A percentile compares a stretch with the other conserved stretches of the same genome.
These are phyloP conservation scores for Rhingia rostrata DNA, from an alignment of 2,888 invertebrate species.

Conservation along the genomic window DNA sequence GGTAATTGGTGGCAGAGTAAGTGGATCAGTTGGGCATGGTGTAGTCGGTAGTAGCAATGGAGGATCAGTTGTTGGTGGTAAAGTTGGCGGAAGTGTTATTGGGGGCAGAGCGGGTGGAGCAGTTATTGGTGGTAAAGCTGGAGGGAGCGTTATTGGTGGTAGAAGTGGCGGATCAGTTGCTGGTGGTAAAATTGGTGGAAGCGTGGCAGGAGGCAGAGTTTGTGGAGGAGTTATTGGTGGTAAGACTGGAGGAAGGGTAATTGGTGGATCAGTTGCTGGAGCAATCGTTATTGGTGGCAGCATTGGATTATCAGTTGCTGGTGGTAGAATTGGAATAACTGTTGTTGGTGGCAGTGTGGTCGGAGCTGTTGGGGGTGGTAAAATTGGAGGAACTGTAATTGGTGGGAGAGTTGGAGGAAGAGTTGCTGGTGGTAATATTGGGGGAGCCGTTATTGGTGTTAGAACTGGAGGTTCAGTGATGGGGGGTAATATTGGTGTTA, in stretches of 20 bases:
- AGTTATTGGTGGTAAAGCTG: constrained; percentile 1
- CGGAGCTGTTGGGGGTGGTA: not conserved
- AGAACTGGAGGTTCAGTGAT: no score
- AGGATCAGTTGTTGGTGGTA: not conserved
- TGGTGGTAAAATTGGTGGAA: not conserved
- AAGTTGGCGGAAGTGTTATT: not conserved
- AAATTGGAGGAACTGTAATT: constrained; percentile 1
- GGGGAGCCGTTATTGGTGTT: not conserved
- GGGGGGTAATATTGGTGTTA: not conserved
- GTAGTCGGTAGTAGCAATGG: not conserved
- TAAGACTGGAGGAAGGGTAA: not conserved
- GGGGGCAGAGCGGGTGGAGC: not conserved
- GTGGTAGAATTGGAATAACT: not conserved
- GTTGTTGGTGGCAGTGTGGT: not conserved
- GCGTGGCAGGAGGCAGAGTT: not conserved
- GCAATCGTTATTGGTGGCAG: not conserved
- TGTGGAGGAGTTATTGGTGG: not conserved
- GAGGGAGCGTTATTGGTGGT: not conserved
- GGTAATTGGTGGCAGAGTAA: not conserved
- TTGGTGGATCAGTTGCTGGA: not conserved
- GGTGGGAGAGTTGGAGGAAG: constrained; percentile 13
- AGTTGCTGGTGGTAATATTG: not conserved
- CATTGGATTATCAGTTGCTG: not conserved
- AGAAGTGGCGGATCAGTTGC: not conserved
- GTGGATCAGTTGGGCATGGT: not conserved